Percentiles rank a stretch among this genome's conserved stretches.
Conservation (phyloP, 1,140 invertebrate species). For the Caenorhabditis brenneri region DNA sequence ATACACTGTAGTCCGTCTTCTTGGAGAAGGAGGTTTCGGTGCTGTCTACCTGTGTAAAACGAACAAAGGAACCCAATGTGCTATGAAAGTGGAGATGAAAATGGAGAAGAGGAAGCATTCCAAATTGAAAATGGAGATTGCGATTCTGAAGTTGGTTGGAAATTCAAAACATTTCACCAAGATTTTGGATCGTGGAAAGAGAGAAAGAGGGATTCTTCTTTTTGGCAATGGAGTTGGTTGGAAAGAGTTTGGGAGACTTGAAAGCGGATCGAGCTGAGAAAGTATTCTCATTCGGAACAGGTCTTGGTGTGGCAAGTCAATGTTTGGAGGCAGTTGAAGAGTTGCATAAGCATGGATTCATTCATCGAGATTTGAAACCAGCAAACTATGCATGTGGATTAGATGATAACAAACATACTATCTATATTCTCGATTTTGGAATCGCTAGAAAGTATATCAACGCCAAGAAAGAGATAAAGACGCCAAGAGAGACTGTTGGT, state of each 20-base stretch:
- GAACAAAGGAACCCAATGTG: background rate
- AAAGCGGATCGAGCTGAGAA: constrained; percentile 45
- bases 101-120: constrained; percentile 46
- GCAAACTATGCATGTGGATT: constrained; percentile 58
- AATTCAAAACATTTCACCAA: constrained; percentile 50
- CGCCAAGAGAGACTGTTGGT: constrained; percentile 46
- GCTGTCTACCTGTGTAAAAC: background rate
- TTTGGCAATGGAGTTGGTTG: constrained; percentile 60
- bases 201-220: constrained; percentile 54
- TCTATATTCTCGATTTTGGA: constrained; percentile 57
- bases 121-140: constrained; percentile 60
- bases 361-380: constrained; percentile 58
- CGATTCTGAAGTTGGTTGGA: constrained; percentile 60
- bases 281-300: constrained; percentile 55
- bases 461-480: constrained; percentile 56
- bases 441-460: constrained; percentile 50
- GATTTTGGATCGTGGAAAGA: constrained; percentile 59
- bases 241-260: constrained; percentile 58
- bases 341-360: constrained; percentile 58
- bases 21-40: constrained; percentile 1
- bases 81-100: constrained; percentile 56
- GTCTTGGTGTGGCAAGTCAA: constrained; percentile 52
- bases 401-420: constrained; percentile 33
- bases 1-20: background rate
- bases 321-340: constrained; percentile 62